phyloP scores from a whole-genome alignment of 2,113 vertebrate genomes.

The Porphyrio hochstetteri region DNA sequence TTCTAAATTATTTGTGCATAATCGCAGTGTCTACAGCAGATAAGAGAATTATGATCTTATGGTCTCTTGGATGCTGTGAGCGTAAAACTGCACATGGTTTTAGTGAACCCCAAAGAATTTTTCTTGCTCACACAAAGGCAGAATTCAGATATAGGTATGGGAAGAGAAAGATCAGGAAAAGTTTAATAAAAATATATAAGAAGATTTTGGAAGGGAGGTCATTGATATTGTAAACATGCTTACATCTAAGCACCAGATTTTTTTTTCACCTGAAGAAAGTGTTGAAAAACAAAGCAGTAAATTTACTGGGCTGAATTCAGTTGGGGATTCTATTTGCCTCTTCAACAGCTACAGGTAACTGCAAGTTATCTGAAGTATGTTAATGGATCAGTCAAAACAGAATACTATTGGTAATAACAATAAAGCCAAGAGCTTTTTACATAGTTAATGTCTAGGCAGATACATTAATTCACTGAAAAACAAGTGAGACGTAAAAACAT shows the following conservation, averaged over 20 bases:
- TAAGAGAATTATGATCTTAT: neutral
- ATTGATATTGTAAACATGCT: neutral
- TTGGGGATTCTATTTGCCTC: neutral
- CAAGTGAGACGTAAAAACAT: neutral
- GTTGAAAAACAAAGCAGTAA: neutral
- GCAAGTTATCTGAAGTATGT: neutral
- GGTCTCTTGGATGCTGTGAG: neutral
- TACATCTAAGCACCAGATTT: neutral
- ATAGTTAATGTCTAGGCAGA: neutral
- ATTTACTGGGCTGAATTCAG: neutral
- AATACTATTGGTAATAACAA: neutral
- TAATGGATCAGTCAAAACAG: conserved; percentile 10
- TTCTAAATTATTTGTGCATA: neutral
- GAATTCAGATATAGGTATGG: neutral
- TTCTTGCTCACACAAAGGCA: neutral
- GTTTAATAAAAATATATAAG: neutral
- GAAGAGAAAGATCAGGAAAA: neutral
- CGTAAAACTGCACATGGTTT: neutral
- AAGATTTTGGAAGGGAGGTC: neutral
- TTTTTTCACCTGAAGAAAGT: neutral
- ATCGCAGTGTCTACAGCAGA: neutral
- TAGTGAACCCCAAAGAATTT: neutral
- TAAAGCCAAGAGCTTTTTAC: neutral
- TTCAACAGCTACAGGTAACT: neutral
- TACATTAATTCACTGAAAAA: neutral